Evolutionary conservation across 2,888 invertebrate genomes (phyloP).

Genomic region (Panopea generosa): DNA sequence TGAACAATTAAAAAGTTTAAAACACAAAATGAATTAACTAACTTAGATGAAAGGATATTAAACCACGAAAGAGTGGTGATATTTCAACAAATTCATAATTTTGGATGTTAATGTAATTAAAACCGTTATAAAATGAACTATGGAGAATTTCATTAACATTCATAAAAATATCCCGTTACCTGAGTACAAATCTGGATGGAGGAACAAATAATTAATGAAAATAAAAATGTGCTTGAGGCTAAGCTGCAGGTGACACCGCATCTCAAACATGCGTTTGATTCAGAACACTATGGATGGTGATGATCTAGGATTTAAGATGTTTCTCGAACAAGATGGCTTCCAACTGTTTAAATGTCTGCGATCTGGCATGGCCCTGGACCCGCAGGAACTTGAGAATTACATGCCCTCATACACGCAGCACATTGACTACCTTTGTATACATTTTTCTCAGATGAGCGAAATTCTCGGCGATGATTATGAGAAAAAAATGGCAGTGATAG

Average conservation of each 20-base stretch:
- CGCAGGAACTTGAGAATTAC: conserved; percentile 57
- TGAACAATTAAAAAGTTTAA: too few species aligned
- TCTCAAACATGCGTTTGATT: conserved; percentile 17
- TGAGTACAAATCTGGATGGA: too few species aligned
- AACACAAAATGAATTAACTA: too few species aligned
- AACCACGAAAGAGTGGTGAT: too few species aligned
- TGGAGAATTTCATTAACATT: too few species aligned
- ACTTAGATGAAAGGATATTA: too few species aligned
- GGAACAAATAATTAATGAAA: not conserved
- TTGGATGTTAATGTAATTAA: too few species aligned
- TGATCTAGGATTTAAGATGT: conserved; percentile 52
- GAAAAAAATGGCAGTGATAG: conserved; percentile 82
- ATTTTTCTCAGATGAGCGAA: conserved; percentile 77
- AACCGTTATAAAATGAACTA: too few species aligned
- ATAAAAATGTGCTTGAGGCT: not conserved
- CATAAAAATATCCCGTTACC: too few species aligned
- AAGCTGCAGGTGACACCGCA: conserved; percentile 10
- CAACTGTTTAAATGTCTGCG: conserved; percentile 50
- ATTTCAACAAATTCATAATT: too few species aligned
- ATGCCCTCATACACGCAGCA: conserved; percentile 63
- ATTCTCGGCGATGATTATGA: conserved; percentile 78
- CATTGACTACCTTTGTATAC: conserved; percentile 65
- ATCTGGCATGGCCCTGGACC: conserved; percentile 61
- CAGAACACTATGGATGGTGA: conserved; percentile 43
- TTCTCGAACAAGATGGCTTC: conserved; percentile 49